These are phyloP conservation scores for Alethe castanea DNA, from an alignment of 2,113 vertebrate species.

Conservation along the genomic window DNA sequence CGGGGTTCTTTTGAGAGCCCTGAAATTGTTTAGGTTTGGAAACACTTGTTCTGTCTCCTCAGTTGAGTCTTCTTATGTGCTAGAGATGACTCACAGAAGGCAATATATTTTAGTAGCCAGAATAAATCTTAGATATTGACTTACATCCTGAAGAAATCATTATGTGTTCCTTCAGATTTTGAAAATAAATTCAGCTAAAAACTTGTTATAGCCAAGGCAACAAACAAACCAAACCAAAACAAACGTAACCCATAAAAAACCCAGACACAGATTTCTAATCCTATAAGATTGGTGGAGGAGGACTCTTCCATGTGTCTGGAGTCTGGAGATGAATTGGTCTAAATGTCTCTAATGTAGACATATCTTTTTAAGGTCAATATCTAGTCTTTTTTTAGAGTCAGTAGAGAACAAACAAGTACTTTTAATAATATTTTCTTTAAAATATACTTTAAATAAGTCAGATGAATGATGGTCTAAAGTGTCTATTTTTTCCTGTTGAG, in stretches of 20 bases:
- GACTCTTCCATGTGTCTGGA: not conserved
- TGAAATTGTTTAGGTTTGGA: not conserved
- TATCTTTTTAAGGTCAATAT: not conserved
- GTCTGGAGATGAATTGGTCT: not conserved
- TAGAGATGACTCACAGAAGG: not conserved
- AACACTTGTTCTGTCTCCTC: not conserved
- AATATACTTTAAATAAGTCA: not conserved
- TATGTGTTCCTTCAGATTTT: not conserved
- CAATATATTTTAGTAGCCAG: not conserved
- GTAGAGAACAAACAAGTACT: not conserved
- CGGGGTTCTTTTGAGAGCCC: not conserved
- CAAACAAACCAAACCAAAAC: not conserved
- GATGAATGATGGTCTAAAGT: not conserved
- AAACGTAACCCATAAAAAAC: not conserved
- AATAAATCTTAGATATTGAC: not conserved
- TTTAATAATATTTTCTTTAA: not conserved
- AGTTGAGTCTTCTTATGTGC: not conserved
- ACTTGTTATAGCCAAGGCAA: not conserved
- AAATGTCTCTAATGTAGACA: not conserved
- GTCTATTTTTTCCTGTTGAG: not conserved
- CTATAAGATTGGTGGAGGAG: not conserved
- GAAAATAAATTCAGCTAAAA: not conserved
- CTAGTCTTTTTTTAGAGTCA: not conserved
- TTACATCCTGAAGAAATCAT: not conserved
- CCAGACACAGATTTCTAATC: not conserved